Percentiles rank a stretch among this genome's conserved stretches.
phyloP scores from a whole-genome alignment of 2,888 invertebrate species.

The Plutella xylostella region DNA sequence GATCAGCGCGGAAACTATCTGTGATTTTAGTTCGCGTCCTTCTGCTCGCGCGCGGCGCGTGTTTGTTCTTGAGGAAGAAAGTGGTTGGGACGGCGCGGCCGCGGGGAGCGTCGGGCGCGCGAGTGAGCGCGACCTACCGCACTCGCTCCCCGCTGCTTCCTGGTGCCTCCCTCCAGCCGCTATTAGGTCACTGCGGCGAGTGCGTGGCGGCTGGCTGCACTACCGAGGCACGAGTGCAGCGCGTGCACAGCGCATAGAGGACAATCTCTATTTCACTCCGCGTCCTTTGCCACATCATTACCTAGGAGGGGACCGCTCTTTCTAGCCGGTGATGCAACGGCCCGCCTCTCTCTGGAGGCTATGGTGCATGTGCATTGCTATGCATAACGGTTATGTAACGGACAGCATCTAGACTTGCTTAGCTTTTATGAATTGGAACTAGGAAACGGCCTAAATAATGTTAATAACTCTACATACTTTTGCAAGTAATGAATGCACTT shows the following conservation, averaged over 20 bases:
- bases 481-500: no score
- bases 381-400: no score
- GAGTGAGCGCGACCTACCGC: constrained; percentile 69
- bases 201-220: constrained; percentile 65
- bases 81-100: constrained; percentile 37
- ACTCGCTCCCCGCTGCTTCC: constrained; percentile 51
- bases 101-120: constrained; percentile 51
- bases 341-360: constrained; percentile 8
- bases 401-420: no score
- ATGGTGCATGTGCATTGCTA: no score
- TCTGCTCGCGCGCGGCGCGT: background rate
- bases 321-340: constrained; percentile 64
- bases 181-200: constrained; percentile 66
- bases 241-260: constrained; percentile 69
- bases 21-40: constrained; percentile 12
- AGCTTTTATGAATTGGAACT: no score
- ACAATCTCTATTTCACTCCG: constrained; percentile 68
- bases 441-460: no score
- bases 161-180: constrained; percentile 67
- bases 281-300: constrained; percentile 66
- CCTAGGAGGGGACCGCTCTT: constrained; percentile 66
- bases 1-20: constrained; percentile 20
- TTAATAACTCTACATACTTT: no score
- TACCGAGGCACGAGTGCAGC: constrained; percentile 67
- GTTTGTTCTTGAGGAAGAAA: constrained; percentile 45